These are phyloP conservation scores for Fopius arisanus DNA, from an alignment of 1,140 invertebrate species.

Conservation along the genomic window DNA sequence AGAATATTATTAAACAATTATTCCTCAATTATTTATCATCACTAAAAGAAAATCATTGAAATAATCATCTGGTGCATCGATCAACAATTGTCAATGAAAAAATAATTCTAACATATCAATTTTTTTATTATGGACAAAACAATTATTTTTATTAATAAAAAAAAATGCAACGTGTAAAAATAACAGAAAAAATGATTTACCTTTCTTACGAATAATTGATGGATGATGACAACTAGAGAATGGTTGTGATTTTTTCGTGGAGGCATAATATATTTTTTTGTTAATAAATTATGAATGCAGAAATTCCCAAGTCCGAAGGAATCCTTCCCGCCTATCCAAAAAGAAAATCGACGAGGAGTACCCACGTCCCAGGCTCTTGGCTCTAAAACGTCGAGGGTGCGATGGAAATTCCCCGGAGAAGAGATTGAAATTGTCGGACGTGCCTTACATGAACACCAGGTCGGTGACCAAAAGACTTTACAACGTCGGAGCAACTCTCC, in stretches of 20 bases:
- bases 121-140: too few relatives aligned
- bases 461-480: constrained; percentile 53
- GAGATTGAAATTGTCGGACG: constrained; percentile 35
- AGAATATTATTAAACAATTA: background rate
- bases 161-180: too few relatives aligned
- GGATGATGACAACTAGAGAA: too few relatives aligned
- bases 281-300: constrained; percentile 26
- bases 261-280: background rate
- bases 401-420: constrained; percentile 26
- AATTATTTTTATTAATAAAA: too few relatives aligned
- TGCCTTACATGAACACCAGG: constrained; percentile 55
- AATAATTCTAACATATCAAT: too few relatives aligned
- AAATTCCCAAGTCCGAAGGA: constrained; percentile 38
- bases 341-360: constrained; percentile 40
- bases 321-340: constrained; percentile 39
- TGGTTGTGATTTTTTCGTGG: too few relatives aligned
- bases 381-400: constrained; percentile 37
- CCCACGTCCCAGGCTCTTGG: constrained; percentile 38
- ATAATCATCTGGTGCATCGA: too few relatives aligned
- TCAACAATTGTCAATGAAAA: too few relatives aligned
- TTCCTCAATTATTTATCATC: background rate
- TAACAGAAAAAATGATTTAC: too few relatives aligned
- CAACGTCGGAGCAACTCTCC: constrained; percentile 53
- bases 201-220: too few relatives aligned
- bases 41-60: background rate